Evolutionary conservation across 2,797 vertebrate genomes (phyloP).

Genomic region (Typhlichthys subterraneus): DNA sequence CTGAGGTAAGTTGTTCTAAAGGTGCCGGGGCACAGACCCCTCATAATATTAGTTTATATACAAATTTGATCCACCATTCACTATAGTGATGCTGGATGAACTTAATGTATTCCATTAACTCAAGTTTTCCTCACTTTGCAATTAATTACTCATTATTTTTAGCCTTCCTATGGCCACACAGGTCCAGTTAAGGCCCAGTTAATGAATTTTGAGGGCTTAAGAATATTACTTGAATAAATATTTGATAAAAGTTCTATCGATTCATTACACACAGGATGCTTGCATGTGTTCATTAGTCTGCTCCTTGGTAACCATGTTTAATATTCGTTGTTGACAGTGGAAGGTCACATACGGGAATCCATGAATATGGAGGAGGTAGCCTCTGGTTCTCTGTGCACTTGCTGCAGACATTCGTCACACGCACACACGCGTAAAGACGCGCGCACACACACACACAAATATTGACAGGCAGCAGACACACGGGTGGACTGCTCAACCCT

Average conservation of each 20-base stretch:
- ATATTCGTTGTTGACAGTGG: constrained; percentile 81
- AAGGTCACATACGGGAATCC: constrained; percentile 66
- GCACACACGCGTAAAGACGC: neutral
- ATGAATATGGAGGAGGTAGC: constrained; percentile 76
- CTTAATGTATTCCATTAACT: constrained; percentile 56
- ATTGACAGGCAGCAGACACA: constrained; percentile 18
- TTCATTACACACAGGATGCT: constrained; percentile 70
- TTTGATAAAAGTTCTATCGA: constrained; percentile 79
- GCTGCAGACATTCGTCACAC: constrained; percentile 39
- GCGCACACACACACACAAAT: constrained; percentile 3
- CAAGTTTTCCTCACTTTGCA: constrained; percentile 42
- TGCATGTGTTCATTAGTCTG: constrained; percentile 75
- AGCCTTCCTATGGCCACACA: constrained; percentile 12
- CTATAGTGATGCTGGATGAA: constrained; percentile 47
- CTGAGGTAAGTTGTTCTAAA: no score
- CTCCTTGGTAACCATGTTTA: constrained; percentile 69
- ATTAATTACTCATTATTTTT: constrained; percentile 38
- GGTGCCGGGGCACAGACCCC: constrained; percentile 1
- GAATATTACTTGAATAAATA: constrained; percentile 83
- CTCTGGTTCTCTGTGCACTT: constrained; percentile 51
- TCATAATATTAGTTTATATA: constrained; percentile 47
- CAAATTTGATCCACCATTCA: constrained; percentile 31
- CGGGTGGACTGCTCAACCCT: constrained; percentile 25
- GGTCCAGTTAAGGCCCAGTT: constrained; percentile 21
- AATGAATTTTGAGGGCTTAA: constrained; percentile 54